A percentile compares a stretch with the other conserved stretches of the same genome.
Conservation (phyloP, 2,888 invertebrate genomes). For the Deroplatys truncata region DNA sequence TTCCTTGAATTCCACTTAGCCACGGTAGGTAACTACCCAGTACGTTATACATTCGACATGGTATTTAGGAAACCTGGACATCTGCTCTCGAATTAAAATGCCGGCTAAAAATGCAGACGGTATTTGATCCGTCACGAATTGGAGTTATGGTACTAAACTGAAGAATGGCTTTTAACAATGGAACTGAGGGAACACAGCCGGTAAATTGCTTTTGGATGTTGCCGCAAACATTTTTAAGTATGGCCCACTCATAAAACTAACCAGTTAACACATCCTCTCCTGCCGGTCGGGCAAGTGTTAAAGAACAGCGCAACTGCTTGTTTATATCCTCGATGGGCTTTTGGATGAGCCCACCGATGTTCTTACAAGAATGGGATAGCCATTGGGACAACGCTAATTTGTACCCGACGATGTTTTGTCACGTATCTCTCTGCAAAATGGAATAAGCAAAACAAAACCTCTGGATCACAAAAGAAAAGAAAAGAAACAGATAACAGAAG, state of each 20-base stretch:
- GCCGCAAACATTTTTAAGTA: not conserved
- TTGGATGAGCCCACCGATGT: not conserved
- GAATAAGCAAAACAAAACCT: not conserved
- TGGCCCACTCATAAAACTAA: not conserved
- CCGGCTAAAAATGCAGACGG: not conserved
- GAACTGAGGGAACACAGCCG: not conserved
- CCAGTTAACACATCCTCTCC: not conserved
- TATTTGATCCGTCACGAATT: not conserved
- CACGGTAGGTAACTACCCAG: not conserved
- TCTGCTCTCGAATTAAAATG: not conserved
- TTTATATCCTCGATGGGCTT: not conserved
- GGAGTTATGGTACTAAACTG: not conserved
- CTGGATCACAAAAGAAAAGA: no score
- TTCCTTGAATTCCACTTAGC: not conserved
- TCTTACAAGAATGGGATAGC: not conserved
- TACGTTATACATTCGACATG: not conserved
- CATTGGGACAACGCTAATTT: not conserved
- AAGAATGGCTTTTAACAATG: not conserved
- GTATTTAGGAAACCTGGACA: not conserved
- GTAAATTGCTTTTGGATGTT: not conserved
- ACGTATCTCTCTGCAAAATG: not conserved
- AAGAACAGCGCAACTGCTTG: not conserved
- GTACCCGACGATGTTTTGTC: not conserved
- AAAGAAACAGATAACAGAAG: no score
- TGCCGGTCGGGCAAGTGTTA: not conserved